These are phyloP conservation scores for Drosophila bocqueti DNA, from an alignment of 1,140 invertebrate genomes.

Conservation along the genomic window DNA sequence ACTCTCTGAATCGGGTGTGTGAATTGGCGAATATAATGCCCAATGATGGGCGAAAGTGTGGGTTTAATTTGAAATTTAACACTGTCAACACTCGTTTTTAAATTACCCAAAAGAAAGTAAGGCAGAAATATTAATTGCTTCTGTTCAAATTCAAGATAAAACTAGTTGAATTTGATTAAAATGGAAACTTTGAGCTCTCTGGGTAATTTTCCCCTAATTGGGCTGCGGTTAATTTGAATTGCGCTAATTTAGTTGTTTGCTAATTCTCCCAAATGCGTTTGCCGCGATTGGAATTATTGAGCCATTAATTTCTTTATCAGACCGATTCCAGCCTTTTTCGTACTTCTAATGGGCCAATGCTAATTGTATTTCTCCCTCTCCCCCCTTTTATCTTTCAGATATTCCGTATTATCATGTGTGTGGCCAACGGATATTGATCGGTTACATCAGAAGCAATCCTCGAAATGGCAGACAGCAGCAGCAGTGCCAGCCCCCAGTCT, in stretches of 20 bases:
- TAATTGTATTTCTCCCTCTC: conserved; percentile 8
- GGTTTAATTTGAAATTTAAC: conserved; percentile 3
- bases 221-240: neutral
- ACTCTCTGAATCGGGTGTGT: conserved; percentile 32
- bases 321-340: conserved; percentile 1
- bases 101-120: conserved; percentile 13
- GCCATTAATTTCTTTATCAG: conserved; percentile 11
- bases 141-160: neutral
- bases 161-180: conserved; percentile 1
- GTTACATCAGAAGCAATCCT: conserved; percentile 17
- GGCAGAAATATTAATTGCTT: conserved; percentile 13
- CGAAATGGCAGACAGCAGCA: conserved; percentile 53
- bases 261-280: conserved; percentile 11
- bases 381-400: conserved; percentile 12
- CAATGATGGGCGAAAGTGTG: conserved; percentile 50
- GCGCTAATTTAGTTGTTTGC: conserved; percentile 15
- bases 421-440: conserved; percentile 47
- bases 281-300: conserved; percentile 18
- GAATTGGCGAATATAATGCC: conserved; percentile 31
- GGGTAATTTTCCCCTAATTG: conserved; percentile 2
- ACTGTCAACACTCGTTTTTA: neutral
- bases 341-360: conserved; percentile 7
- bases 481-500: conserved; percentile 35
- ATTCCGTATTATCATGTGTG: conserved; percentile 48
- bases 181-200: neutral